Evolutionary conservation across 2,888 invertebrate genomes (phyloP).

Genomic region (Tanytarsus gracilentus): DNA sequence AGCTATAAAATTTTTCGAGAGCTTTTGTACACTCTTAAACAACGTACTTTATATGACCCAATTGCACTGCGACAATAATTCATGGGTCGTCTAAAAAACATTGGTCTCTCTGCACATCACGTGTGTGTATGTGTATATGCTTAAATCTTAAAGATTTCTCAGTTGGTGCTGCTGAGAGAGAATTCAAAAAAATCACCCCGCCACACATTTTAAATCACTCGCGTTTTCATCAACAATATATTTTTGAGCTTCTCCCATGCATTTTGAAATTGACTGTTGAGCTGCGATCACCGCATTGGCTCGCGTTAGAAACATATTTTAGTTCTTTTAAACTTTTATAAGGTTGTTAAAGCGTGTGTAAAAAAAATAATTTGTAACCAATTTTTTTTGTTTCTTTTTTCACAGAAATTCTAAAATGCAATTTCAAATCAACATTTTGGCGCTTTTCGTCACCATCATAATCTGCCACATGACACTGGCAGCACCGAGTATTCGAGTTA

Average conservation of each 20-base stretch:
- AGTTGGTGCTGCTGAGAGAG: background rate
- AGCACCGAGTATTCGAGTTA: slow-evolving; percentile 36
- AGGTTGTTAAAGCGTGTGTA: too few relatives aligned
- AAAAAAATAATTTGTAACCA: background rate
- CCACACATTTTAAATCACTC: background rate
- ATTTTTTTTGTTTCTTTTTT: too few relatives aligned
- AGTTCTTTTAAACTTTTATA: background rate
- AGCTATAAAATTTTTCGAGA: too few relatives aligned
- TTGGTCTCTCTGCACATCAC: too few relatives aligned
- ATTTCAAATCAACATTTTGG: too few relatives aligned
- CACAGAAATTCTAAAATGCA: too few relatives aligned
- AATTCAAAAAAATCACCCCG: background rate
- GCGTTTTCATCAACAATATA: background rate
- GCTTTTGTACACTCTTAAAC: too few relatives aligned
- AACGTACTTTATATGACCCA: background rate
- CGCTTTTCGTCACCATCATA: too few relatives aligned
- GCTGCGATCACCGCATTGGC: background rate
- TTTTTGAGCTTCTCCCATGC: slow-evolving; percentile 5
- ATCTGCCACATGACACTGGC: slow-evolving; percentile 35
- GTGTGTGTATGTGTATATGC: too few relatives aligned
- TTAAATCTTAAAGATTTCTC: background rate
- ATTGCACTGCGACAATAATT: background rate
- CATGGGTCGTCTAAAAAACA: background rate
- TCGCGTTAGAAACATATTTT: background rate
- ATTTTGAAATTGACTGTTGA: slow-evolving; percentile 8